Base-by-base conservation (phyloP, 2,113 vertebrate genomes). In the Oncorhynchus keta region DNA sequence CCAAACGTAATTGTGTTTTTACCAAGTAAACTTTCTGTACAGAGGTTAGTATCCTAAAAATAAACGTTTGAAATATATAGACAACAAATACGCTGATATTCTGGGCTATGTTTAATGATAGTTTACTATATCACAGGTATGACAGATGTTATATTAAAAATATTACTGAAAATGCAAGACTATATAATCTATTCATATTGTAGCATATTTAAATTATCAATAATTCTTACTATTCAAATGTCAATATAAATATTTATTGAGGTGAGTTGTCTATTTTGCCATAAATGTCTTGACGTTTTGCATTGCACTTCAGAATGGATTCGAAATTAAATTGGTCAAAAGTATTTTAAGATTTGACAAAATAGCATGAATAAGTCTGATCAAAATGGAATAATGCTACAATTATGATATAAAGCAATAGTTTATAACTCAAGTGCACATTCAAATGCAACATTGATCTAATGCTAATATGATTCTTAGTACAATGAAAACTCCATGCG, bases 41-140 rank as follows among this genome's bases (percentile, higher is more conserved):
- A 57, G 24, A 74, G 57, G 72, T 78, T 26, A 73, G 64, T 78
- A 68, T 73, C 3, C 14, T 68, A 45, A 62, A 30, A 11, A 59
- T 13, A 20, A 73, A 67, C 12, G 14, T 68, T 68, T 28, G 16
- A 35, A 68, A 68, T 39, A 30, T 4, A 68, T 20, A 68, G 14
- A 39, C 18, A 24, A 11, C 2, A 62, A 9, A 62, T 22, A 62
- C 59, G 7, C 55, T 18, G 39, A 2, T 62, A 62, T 62, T 62
- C 13, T 62, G 7, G 59, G n/a, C 59, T 62, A 62, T 62, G 4
- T 55, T 14, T 55, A 12, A n/a, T 7, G n/a, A 45, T 45, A 45
- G 8, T 11, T 9, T 62, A n/a, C n/a, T 1, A 22, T 62, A 6
- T n/a, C 18, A 62, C 12, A 61, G 7, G n/a, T 61, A 61, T 61